Percentiles rank a stretch among this genome's conserved stretches.
These are phyloP conservation scores for Cryptosula pallasiana DNA, from an alignment of 2,888 invertebrate species.

Conservation along the genomic window DNA sequence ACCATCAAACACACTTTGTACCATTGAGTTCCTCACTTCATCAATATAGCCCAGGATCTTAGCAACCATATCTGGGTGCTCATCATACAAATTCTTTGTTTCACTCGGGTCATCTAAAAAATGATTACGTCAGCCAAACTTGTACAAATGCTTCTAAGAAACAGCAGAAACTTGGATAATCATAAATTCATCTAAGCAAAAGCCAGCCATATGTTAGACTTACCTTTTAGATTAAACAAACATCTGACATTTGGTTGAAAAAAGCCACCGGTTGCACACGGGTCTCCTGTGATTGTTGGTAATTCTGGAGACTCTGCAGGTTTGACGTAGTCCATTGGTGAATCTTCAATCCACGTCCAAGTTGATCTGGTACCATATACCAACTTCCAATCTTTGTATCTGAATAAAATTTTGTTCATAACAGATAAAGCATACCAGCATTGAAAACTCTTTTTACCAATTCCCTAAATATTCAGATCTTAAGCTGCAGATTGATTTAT, in stretches of 20 bases:
- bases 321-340: background rate
- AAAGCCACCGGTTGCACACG: background rate
- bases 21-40: background rate
- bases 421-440: too few species aligned
- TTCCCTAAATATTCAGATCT: too few species aligned
- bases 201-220: background rate
- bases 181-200: background rate
- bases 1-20: background rate
- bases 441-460: too few species aligned
- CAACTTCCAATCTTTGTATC: constrained; percentile 3
- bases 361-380: background rate
- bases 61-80: background rate
- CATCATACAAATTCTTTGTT: background rate
- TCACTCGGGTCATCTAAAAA: background rate
- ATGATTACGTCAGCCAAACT: too few species aligned
- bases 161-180: background rate
- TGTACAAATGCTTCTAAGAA: background rate
- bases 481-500: too few species aligned
- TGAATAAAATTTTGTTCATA: too few species aligned
- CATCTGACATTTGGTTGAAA: background rate
- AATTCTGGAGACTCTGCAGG: background rate
- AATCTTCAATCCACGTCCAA: background rate
- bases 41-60: background rate
- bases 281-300: constrained; percentile 13
- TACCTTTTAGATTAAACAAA: background rate